phyloP scores from a whole-genome alignment of 2,797 vertebrate species.

The Moxostoma hubbsi region DNA sequence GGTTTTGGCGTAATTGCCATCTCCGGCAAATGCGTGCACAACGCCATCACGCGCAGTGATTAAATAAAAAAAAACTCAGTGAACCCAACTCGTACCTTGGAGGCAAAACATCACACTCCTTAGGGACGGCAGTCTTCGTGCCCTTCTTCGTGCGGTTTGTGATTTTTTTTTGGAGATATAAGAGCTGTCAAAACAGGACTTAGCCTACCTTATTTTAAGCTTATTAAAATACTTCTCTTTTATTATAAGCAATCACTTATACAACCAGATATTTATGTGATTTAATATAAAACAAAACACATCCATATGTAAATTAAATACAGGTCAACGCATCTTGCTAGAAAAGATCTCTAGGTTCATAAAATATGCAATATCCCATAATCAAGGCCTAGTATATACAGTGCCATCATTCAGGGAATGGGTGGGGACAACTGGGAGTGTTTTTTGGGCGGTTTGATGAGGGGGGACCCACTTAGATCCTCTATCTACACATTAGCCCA shows the following conservation, averaged over 20 bases:
- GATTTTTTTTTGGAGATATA: conserved; percentile 67
- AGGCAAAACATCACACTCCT: conserved; percentile 81
- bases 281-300: neutral
- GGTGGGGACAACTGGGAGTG: too few relatives aligned
- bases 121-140: conserved; percentile 73
- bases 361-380: neutral
- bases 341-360: neutral
- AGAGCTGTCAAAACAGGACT: conserved; percentile 37
- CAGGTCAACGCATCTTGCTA: neutral
- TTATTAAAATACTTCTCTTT: neutral
- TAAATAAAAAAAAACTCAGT: conserved; percentile 75
- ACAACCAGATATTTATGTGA: neutral
- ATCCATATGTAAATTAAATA: neutral
- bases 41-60: conserved; percentile 65
- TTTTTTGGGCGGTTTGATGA: too few relatives aligned
- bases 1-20: conserved; percentile 78
- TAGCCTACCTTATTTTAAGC: neutral
- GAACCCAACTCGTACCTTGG: conserved; percentile 75
- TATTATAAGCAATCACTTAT: neutral
- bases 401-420: neutral
- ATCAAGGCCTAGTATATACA: neutral
- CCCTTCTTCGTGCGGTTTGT: conserved; percentile 70
- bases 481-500: neutral
- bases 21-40: conserved; percentile 70
- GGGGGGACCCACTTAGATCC: neutral